These are phyloP conservation scores for Pocota personata DNA, from an alignment of 2,888 invertebrate species.

Conservation along the genomic window DNA sequence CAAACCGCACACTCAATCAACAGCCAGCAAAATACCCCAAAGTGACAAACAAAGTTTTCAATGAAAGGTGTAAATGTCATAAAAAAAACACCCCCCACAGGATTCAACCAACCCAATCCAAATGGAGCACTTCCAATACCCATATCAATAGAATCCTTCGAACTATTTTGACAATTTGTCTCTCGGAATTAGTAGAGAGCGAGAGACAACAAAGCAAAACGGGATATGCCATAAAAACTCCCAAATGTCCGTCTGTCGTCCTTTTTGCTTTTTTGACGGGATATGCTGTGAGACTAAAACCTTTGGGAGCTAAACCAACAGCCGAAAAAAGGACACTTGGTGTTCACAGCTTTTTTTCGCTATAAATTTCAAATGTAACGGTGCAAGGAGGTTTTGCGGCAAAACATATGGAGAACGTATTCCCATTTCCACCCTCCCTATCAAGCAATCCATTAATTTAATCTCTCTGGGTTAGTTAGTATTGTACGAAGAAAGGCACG, in stretches of 20 bases:
- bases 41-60: conserved; percentile 38
- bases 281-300: not conserved
- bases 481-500: not conserved
- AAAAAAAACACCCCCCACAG: not conserved
- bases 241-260: conserved; percentile 6
- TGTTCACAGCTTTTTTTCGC: conserved; percentile 1
- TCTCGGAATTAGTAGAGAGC: conserved; percentile 35
- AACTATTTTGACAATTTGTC: conserved; percentile 59
- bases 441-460: conserved; percentile 22
- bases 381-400: not conserved
- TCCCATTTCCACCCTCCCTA: not conserved
- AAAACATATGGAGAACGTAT: not conserved
- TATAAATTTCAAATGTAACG: conserved; percentile 5
- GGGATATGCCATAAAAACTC: conserved; percentile 23
- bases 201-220: not conserved
- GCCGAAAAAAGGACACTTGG: not conserved
- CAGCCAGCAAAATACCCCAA: conserved; percentile 1
- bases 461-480: not conserved
- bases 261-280: not conserved
- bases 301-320: not conserved
- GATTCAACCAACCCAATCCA: not conserved
- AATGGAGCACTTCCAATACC: not conserved
- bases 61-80: conserved; percentile 9
- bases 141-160: conserved; percentile 24
- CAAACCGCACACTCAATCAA: conserved; percentile 37